Evolutionary conservation across 2,113 vertebrate species (phyloP), one percentile per base, ranked within the genome.

Genomic region (Aegithalos caudatus): DNA sequence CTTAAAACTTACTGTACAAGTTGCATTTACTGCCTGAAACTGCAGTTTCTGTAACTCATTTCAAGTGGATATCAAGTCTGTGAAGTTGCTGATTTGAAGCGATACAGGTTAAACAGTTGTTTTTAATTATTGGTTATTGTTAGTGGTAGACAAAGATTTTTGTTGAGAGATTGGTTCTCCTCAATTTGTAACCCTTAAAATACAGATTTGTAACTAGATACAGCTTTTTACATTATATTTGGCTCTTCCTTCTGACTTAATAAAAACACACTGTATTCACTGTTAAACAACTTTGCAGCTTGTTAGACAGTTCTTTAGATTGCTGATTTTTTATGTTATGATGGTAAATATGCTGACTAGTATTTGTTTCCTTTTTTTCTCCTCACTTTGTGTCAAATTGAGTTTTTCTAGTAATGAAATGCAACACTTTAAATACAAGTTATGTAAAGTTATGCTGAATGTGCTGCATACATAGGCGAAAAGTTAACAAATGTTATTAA

Each of bases 401-500:
- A 83, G 56, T 94, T 95, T 93, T 92, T 47, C 51, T 92, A 80
- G 81, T 85, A 58, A 92, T 40, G 28, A 93, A 82, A 86, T 81
- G 88, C 95, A 90, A 96, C 82, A 86, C 67, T 94, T 94, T 17
- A 82, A 93, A 93, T 81, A 90, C 12, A 17, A 82, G 62, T 92
- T 90, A 56, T 93, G 86, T 96, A 90, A 90, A 92, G 51, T 93
- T 85, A 88, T 70, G 60, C 86, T 93, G 88, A 93, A 90, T 95
- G 92, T 96, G 79, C 95, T 97, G 82, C 90, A 86, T 93, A 96
- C 88, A 81, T 94, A 95, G 83, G 82, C 86, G 95, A 96, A 90
- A 91, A 88, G 37, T 81, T 87, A 93, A 91, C 78, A 96, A 88
- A 94, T 97, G 95, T 96, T 96, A 95, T 57, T 94, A 90, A 97